Evolutionary conservation across 2,113 vertebrate genomes (phyloP).

Genomic region (Ciconia maguari): DNA sequence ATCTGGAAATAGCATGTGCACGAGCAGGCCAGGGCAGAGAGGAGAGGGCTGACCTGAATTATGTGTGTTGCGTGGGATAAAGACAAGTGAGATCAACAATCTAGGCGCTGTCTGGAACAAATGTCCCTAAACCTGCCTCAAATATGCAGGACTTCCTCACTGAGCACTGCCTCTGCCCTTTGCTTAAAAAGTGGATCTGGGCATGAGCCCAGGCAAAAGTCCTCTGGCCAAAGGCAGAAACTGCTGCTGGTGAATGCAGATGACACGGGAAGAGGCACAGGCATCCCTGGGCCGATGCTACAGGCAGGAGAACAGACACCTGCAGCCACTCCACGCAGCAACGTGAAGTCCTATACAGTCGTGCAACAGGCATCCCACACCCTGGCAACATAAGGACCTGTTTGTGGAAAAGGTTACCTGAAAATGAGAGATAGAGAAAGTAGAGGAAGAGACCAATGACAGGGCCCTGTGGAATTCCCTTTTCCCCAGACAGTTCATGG

Average conservation of each 20-base stretch:
- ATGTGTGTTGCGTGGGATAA: background rate
- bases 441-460: background rate
- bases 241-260: background rate
- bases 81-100: background rate
- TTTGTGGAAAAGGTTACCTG: background rate
- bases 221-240: background rate
- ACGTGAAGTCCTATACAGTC: fast-evolving
- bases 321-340: background rate
- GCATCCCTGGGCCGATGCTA: fast-evolving
- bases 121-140: background rate
- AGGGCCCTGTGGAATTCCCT: background rate
- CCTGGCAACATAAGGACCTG: background rate
- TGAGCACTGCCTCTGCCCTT: background rate
- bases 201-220: background rate
- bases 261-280: background rate
- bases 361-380: fast-evolving
- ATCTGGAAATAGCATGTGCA: constrained; percentile 31
- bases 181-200: background rate
- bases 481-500: background rate
- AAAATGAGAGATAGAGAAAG: background rate
- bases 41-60: constrained; percentile 50
- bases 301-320: background rate
- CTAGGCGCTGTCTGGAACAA: background rate
- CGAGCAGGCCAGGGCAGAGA: background rate
- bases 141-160: background rate